Conservation (phyloP, 2,113 vertebrate genomes). For the Irena cyanogastra region DNA sequence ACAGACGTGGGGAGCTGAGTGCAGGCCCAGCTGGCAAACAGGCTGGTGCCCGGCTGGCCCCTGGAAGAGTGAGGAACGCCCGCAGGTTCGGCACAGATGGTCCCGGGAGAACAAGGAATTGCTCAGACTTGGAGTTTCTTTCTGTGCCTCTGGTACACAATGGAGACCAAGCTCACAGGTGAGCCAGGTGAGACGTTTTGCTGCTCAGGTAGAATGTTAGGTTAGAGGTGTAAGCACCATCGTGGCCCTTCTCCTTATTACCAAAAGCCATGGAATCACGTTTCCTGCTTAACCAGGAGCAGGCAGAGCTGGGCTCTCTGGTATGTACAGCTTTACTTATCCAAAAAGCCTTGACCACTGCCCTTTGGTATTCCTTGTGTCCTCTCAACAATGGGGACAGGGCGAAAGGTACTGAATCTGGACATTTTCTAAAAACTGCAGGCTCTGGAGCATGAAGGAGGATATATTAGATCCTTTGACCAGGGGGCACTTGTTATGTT, state of each 20-base stretch:
- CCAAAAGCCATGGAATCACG: not conserved
- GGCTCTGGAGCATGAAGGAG: not conserved
- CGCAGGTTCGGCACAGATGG: slow-evolving; percentile 35
- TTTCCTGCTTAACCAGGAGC: not conserved
- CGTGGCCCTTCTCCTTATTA: not conserved
- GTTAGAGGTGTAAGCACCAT: not conserved
- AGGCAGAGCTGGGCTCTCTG: not conserved
- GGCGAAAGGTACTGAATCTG: not conserved
- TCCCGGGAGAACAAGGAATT: slow-evolving; percentile 18
- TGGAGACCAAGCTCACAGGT: not conserved
- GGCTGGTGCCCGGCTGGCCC: slow-evolving; percentile 20
- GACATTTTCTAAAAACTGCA: not conserved
- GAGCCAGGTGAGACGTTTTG: not conserved
- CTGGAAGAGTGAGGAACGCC: slow-evolving; percentile 25
- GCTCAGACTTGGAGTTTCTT: not conserved
- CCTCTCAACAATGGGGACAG: not conserved
- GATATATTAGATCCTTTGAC: not conserved
- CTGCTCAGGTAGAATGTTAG: not conserved
- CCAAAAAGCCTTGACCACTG: not conserved
- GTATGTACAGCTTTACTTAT: not conserved
- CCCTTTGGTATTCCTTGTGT: not conserved
- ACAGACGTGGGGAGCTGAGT: not conserved
- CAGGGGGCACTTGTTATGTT: not conserved
- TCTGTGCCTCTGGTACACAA: accelerated
- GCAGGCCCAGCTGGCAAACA: slow-evolving; percentile 61